Percentiles rank a stretch among this genome's conserved stretches.
Conservation (phyloP, 2,113 vertebrate genomes). For the Progne subis region DNA sequence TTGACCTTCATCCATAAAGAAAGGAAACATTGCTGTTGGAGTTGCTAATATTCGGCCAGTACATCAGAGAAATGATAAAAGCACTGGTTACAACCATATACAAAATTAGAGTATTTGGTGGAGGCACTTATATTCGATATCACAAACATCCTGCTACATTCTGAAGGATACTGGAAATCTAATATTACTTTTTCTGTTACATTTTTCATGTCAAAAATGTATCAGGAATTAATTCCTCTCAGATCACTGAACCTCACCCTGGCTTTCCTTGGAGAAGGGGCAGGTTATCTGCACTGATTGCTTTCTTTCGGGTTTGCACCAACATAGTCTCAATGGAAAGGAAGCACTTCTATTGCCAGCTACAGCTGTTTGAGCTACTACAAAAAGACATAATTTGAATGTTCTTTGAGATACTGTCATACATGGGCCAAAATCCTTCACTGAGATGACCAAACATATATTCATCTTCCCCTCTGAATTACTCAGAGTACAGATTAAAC, state of each 20-base stretch:
- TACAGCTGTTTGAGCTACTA: not conserved
- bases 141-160: not conserved
- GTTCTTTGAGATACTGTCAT: not conserved
- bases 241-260: not conserved
- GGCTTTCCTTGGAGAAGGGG: not conserved
- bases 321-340: not conserved
- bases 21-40: not conserved
- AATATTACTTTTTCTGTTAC: not conserved
- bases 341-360: not conserved
- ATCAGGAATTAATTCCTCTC: not conserved
- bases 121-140: not conserved
- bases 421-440: not conserved
- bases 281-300: not conserved
- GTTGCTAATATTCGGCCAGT: not conserved
- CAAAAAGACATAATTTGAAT: not conserved
- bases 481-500: not conserved
- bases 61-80: not conserved
- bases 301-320: not conserved
- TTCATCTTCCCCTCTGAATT: not conserved
- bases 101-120: not conserved
- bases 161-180: not conserved
- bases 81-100: not conserved
- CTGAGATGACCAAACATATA: not conserved
- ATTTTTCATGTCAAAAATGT: not conserved
- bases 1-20: not conserved